Evolutionary conservation across 2,797 vertebrate genomes (phyloP).

Genomic region (Microhierax caerulescens): DNA sequence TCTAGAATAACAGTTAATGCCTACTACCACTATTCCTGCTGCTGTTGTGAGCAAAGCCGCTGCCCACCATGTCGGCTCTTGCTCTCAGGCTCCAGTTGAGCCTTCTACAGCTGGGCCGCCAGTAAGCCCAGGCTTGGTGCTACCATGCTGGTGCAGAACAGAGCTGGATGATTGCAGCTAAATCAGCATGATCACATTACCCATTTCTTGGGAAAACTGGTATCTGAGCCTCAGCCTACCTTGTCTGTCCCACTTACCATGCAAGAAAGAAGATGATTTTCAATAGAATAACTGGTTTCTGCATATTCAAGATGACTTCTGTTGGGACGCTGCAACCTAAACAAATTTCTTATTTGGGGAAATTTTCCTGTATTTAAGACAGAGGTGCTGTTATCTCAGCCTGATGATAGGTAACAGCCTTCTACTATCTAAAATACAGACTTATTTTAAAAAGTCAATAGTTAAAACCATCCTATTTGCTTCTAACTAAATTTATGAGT

Average conservation of each 20-base stretch:
- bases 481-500: not conserved
- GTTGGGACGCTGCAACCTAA: not conserved
- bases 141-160: not conserved
- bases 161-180: accelerated
- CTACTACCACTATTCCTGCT: accelerated
- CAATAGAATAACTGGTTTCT: not conserved
- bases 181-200: accelerated
- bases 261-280: not conserved
- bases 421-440: not conserved
- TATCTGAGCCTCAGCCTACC: not conserved
- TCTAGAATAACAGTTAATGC: not conserved
- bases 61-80: not conserved
- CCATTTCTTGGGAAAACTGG: not conserved
- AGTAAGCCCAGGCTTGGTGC: not conserved
- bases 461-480: not conserved
- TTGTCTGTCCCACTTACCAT: not conserved
- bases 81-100: no score
- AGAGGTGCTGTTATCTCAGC: not conserved
- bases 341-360: not conserved
- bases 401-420: not conserved
- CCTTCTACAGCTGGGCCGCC: not conserved
- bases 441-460: not conserved
- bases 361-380: not conserved
- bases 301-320: not conserved
- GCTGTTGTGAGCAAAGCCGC: not conserved